phyloP scores from a whole-genome alignment of 1,140 invertebrate species.

The Drosophila ambigua region DNA sequence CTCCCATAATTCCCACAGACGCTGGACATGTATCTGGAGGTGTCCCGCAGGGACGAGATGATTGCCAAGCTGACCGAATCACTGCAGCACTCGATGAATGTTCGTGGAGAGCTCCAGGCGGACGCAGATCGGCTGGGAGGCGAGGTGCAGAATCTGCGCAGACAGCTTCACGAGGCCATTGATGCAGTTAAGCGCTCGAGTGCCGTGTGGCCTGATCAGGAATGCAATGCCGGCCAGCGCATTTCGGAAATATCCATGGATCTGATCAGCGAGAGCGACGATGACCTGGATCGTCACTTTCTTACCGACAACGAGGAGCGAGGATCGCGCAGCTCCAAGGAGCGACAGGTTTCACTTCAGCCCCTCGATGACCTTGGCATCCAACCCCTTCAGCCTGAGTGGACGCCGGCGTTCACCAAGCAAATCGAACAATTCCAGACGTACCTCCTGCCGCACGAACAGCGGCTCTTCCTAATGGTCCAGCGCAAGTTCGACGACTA shows the following conservation, averaged over 20 bases:
- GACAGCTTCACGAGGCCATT: slow-evolving; percentile 85
- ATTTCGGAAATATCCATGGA: slow-evolving; percentile 82
- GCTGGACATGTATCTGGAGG: slow-evolving; percentile 86
- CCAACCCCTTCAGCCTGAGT: slow-evolving; percentile 71
- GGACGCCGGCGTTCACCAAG: slow-evolving; percentile 74
- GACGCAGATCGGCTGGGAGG: slow-evolving; percentile 86
- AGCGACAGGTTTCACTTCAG: slow-evolving; percentile 77
- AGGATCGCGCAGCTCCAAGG: slow-evolving; percentile 64
- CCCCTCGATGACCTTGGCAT: slow-evolving; percentile 59
- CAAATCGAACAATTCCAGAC: slow-evolving; percentile 83
- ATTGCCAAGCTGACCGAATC: slow-evolving; percentile 87
- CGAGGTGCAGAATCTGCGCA: slow-evolving; percentile 87
- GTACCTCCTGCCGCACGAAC: slow-evolving; percentile 83
- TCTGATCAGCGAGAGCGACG: slow-evolving; percentile 80
- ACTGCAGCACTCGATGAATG: slow-evolving; percentile 85
- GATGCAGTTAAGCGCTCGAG: slow-evolving; percentile 71
- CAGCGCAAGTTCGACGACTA: slow-evolving; percentile 85
- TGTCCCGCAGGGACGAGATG: slow-evolving; percentile 85
- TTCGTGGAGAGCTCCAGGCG: slow-evolving; percentile 86
- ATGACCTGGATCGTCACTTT: slow-evolving; percentile 72
- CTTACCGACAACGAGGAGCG: slow-evolving; percentile 75
- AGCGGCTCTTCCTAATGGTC: slow-evolving; percentile 82
- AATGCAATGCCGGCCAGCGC: slow-evolving; percentile 70
- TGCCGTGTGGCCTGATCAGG: slow-evolving; percentile 75
- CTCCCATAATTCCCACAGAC: slow-evolving; percentile 83